Evolutionary conservation across 2,797 vertebrate species (phyloP).

Genomic region (Melanogrammus aeglefinus): DNA sequence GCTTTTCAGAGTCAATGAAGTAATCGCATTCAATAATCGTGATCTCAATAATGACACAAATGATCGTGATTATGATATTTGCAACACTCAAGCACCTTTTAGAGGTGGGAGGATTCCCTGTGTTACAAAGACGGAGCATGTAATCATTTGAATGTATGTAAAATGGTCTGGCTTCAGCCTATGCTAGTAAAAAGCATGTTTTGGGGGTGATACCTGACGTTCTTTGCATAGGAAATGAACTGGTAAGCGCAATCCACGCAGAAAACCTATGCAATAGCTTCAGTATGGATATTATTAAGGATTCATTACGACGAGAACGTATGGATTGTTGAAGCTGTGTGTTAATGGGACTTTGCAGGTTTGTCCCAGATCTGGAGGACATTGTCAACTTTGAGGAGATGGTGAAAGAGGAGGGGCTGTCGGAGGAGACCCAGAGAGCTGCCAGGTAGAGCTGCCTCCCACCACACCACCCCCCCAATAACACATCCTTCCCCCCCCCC

Average conservation of each 20-base stretch:
- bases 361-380: constrained; percentile 97
- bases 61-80: too few species aligned
- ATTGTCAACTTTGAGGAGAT: constrained; percentile 98
- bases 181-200: not conserved
- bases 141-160: not conserved
- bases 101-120: not conserved
- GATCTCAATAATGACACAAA: too few species aligned
- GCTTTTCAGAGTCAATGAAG: too few species aligned
- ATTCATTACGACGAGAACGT: not conserved
- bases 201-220: not conserved
- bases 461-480: not conserved
- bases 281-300: not conserved
- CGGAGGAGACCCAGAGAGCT: constrained; percentile 90
- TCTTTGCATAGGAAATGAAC: not conserved
- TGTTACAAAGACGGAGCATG: not conserved
- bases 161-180: not conserved
- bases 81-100: not conserved
- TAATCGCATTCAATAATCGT: too few species aligned
- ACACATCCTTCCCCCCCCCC: not conserved
- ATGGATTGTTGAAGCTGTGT: not conserved
- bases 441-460: constrained; percentile 75
- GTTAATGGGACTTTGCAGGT: constrained; percentile 69
- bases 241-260: not conserved
- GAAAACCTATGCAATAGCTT: not conserved
- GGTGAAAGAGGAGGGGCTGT: constrained; percentile 93